These are phyloP conservation scores for Cephalopachus bancanus DNA, from an alignment of 2,797 vertebrate genomes.

Conservation along the genomic window DNA sequence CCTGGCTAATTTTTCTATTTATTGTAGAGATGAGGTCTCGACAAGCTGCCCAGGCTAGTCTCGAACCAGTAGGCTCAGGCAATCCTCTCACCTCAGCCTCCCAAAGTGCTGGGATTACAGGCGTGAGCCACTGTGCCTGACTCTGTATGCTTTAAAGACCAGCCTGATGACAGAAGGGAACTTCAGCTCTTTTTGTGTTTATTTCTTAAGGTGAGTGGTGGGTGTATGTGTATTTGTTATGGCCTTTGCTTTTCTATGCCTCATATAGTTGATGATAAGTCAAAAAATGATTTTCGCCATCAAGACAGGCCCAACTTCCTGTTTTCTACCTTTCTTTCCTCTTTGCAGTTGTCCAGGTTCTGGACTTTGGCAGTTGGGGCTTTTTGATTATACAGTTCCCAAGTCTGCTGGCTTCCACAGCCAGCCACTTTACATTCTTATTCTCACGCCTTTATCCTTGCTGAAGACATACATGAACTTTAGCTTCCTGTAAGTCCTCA, in stretches of 20 bases:
- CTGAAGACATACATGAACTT: not conserved
- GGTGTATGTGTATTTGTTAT: not conserved
- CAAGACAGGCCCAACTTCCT: not conserved
- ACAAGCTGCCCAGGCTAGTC: too few relatives aligned
- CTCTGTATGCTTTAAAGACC: not conserved
- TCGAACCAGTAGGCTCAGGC: too few relatives aligned
- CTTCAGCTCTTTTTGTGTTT: not conserved
- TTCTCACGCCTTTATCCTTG: not conserved
- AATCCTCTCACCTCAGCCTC: too few relatives aligned
- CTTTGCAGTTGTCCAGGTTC: not conserved
- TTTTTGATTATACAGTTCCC: not conserved
- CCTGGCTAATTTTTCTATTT: too few relatives aligned
- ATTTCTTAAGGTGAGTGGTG: constrained; percentile 18
- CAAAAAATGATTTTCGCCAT: not conserved
- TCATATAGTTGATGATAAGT: not conserved
- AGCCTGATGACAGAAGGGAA: not conserved
- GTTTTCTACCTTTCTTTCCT: not conserved
- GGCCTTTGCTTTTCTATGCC: constrained; percentile 24
- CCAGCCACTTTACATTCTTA: not conserved
- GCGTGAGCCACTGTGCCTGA: too few relatives aligned
- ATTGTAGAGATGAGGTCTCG: too few relatives aligned
- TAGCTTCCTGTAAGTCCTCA: not conserved
- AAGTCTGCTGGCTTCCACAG: not conserved
- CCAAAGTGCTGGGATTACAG: too few relatives aligned
- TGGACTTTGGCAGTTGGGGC: not conserved